phyloP scores from a whole-genome alignment of 2,797 vertebrate genomes.

The Tolypeutes matacus region DNA sequence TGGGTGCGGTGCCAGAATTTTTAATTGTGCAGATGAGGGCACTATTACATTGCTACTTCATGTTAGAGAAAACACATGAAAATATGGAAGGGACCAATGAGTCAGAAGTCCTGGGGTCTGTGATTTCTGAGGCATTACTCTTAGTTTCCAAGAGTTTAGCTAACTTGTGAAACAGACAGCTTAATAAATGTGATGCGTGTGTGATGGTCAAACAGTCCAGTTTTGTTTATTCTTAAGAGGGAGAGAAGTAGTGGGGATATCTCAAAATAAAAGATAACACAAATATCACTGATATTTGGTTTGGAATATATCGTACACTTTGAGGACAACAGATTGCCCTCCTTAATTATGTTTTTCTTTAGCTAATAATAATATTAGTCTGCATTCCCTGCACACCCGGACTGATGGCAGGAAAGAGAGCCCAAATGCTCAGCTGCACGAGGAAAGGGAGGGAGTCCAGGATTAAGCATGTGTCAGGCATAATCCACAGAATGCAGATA shows the following conservation, averaged over 20 bases:
- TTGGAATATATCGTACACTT: constrained; percentile 30
- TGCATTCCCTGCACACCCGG: neutral
- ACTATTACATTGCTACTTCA: neutral
- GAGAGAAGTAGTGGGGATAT: neutral
- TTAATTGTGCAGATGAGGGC: constrained; percentile 49
- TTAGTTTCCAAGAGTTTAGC: neutral
- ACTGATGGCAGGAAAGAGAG: neutral
- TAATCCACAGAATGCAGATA: constrained; percentile 2
- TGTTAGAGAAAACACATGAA: constrained; percentile 5
- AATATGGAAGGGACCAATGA: neutral
- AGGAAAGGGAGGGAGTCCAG: neutral
- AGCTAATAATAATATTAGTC: constrained; percentile 17
- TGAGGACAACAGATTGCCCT: constrained; percentile 41
- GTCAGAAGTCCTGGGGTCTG: neutral
- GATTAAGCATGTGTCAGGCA: neutral
- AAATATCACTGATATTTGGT: constrained; percentile 17
- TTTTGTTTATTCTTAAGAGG: neutral
- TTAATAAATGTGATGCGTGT: neutral
- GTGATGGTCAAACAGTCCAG: neutral
- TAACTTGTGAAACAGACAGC: neutral
- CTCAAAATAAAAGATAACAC: neutral
- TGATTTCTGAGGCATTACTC: neutral
- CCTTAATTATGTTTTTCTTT: constrained; percentile 58
- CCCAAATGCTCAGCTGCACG: neutral
- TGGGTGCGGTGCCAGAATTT: neutral